phyloP scores from a whole-genome alignment of 2,797 vertebrate genomes.

The Clarias pachynema region DNA sequence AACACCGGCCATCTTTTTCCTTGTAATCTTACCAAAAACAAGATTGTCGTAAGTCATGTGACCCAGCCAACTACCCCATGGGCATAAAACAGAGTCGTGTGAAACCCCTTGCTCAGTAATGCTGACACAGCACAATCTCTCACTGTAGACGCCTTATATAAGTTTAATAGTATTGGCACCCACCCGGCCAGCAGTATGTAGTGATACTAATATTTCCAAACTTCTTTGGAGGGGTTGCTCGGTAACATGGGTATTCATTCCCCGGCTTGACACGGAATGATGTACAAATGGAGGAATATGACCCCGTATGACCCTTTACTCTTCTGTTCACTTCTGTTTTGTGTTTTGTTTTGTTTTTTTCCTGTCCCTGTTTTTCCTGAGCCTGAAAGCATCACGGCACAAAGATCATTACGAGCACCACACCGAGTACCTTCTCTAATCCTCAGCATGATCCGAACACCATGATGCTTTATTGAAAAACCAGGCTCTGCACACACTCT shows the following conservation, averaged over 20 bases:
- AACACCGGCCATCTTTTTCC: conserved; percentile 41
- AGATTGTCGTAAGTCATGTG: conserved; percentile 33
- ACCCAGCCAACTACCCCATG: conserved; percentile 17
- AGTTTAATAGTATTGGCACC: conserved; percentile 20
- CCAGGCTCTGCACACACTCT: conserved; percentile 16
- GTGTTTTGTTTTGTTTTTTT: not conserved
- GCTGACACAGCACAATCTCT: conserved; percentile 55
- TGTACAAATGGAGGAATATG: conserved; percentile 8
- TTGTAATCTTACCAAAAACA: conserved; percentile 53
- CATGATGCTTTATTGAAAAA: conserved; percentile 33
- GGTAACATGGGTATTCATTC: conserved; percentile 12
- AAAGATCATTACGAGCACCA: not conserved
- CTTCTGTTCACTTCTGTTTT: not conserved
- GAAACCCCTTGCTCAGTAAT: conserved; percentile 36
- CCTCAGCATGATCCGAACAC: conserved; percentile 8
- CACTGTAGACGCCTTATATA: conserved; percentile 42
- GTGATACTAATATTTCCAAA: conserved; percentile 31
- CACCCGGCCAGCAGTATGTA: conserved; percentile 36
- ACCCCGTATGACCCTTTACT: conserved; percentile 18
- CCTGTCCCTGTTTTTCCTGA: not conserved
- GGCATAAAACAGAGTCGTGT: conserved; percentile 15
- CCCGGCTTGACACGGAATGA: not conserved
- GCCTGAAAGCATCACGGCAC: conserved; percentile 6
- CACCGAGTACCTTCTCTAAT: not conserved
- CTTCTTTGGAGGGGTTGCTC: conserved; percentile 7